Percentiles rank a stretch among this genome's conserved stretches.
Conservation (phyloP, 2,113 vertebrate genomes). For the Acanthochromis polyacanthus region DNA sequence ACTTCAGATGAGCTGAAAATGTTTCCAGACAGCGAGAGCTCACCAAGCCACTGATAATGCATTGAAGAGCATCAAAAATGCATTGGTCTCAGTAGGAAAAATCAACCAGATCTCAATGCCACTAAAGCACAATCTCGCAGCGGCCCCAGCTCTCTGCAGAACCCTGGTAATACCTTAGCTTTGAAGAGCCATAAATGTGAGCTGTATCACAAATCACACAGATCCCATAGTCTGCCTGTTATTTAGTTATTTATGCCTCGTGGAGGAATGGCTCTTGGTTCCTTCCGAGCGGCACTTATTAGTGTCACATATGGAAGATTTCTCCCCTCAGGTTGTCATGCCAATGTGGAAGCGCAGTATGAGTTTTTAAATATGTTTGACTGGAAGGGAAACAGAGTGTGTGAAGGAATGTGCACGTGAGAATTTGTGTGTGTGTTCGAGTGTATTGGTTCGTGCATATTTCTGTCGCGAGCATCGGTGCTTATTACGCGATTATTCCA, state of each 20-base stretch:
- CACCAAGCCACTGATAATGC: conserved; percentile 52
- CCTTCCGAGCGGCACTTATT: conserved; percentile 71
- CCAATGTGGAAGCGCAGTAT: conserved; percentile 55
- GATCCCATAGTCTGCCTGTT: conserved; percentile 59
- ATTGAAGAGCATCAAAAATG: conserved; percentile 63
- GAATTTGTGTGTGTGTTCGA: conserved; percentile 25
- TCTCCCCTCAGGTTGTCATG: conserved; percentile 70
- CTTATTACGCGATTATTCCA: conserved; percentile 40
- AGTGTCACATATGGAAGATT: conserved; percentile 75
- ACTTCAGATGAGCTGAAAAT: conserved; percentile 55
- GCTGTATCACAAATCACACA: conserved; percentile 65
- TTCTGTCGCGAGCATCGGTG: conserved; percentile 25
- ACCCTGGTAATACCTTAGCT: conserved; percentile 49
- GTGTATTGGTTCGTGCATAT: conserved; percentile 27
- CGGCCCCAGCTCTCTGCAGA: conserved; percentile 27
- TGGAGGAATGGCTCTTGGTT: conserved; percentile 58
- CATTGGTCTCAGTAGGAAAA: conserved; percentile 62
- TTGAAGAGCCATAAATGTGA: conserved; percentile 69
- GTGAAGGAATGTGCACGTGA: conserved; percentile 21
- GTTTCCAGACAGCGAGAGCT: conserved; percentile 22
- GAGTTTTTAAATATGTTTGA: conserved; percentile 68
- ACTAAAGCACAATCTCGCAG: conserved; percentile 15
- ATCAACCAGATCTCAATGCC: conserved; percentile 43
- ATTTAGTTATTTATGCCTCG: conserved; percentile 74
- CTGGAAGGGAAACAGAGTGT: conserved; percentile 56